Evolutionary conservation across 2,888 invertebrate genomes (phyloP).

Genomic region (Drosophila merina): DNA sequence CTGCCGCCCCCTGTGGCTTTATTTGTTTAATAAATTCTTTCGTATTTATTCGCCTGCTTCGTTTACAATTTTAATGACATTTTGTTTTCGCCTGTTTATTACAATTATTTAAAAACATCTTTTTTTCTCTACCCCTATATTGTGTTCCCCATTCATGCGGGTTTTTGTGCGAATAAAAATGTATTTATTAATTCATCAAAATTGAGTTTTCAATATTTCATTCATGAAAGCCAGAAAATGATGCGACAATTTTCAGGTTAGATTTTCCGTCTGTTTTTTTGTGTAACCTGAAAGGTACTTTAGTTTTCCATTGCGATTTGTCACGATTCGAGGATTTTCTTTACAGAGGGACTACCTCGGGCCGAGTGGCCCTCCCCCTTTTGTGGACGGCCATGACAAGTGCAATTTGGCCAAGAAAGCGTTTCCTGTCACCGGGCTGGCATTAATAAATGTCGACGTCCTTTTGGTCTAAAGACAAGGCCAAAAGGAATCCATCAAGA

Average conservation of each 20-base stretch:
- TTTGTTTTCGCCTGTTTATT: slow-evolving; percentile 6
- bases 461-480: slow-evolving; percentile 11
- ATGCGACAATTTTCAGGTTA: slow-evolving; percentile 7
- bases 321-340: slow-evolving; percentile 29
- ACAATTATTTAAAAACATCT: not conserved
- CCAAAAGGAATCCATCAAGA: slow-evolving; percentile 24
- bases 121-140: not conserved
- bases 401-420: slow-evolving; percentile 69
- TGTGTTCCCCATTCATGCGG: slow-evolving; percentile 37
- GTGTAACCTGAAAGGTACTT: not conserved
- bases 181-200: slow-evolving; percentile 12
- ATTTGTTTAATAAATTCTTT: slow-evolving; percentile 32
- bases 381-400: slow-evolving; percentile 55
- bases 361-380: not conserved
- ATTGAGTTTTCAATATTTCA: not conserved
- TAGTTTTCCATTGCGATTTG: slow-evolving; percentile 28
- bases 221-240: not conserved
- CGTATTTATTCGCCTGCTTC: slow-evolving; percentile 15
- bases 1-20: not conserved
- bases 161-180: not conserved
- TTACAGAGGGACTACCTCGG: too few species aligned
- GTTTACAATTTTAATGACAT: slow-evolving; percentile 42
- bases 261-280: not conserved
- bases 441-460: slow-evolving; percentile 68
- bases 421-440: slow-evolving; percentile 60